Conservation (phyloP, 1,140 invertebrate species). For the Drosophila littoralis region DNA sequence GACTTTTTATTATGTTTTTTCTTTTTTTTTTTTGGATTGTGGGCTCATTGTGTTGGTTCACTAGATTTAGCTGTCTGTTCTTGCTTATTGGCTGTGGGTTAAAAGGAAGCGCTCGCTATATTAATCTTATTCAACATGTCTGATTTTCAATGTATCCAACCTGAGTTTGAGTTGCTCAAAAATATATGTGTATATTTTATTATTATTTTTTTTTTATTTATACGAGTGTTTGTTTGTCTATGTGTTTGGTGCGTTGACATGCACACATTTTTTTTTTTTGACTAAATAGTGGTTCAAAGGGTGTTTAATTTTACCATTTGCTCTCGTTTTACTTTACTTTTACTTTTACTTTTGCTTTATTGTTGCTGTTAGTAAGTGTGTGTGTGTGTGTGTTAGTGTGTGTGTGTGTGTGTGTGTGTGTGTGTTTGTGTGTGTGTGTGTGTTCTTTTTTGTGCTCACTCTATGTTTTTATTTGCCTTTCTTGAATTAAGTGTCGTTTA, state of each 20-base stretch:
- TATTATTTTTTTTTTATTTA: constrained; percentile 36
- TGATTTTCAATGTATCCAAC: constrained; percentile 82
- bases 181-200: constrained; percentile 67
- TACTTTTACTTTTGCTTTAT: constrained; percentile 50
- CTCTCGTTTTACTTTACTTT: constrained; percentile 44
- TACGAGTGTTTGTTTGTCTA: constrained; percentile 32
- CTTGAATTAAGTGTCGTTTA: constrained; percentile 61
- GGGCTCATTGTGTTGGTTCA: constrained; percentile 61
- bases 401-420: constrained; percentile 22
- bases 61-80: constrained; percentile 59
- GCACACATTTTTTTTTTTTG: constrained; percentile 27
- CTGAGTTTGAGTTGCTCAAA: constrained; percentile 83
- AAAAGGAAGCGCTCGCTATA: constrained; percentile 81
- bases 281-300: constrained; percentile 42
- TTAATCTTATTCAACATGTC: constrained; percentile 76
- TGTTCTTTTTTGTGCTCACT: constrained; percentile 70
- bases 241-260: constrained; percentile 32
- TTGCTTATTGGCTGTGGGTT: constrained; percentile 74
- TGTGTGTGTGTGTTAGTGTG: constrained; percentile 23
- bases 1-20: constrained; percentile 30
- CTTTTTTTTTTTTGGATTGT: constrained; percentile 51
- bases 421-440: constrained; percentile 29
- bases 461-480: constrained; percentile 68
- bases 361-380: constrained; percentile 49
- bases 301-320: constrained; percentile 29